Conservation (phyloP, 2,113 vertebrate genomes). For the Poeciliopsis prolifica region DNA sequence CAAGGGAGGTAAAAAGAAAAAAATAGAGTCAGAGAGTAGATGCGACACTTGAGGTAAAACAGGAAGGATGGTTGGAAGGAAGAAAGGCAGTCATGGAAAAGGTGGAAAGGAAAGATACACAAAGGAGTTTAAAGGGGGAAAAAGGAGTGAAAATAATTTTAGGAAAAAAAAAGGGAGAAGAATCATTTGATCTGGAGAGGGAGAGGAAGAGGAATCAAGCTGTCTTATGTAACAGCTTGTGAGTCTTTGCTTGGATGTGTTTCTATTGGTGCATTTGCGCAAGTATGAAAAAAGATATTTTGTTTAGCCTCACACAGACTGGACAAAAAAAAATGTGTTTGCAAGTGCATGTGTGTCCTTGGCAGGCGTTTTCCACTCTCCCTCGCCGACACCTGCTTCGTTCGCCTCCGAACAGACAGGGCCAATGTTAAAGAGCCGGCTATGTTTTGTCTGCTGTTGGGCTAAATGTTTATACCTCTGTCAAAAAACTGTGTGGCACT, state of each 20-base stretch:
- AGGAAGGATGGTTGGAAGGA: conserved; percentile 17
- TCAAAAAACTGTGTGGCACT: conserved; percentile 27
- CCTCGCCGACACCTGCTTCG: conserved; percentile 39
- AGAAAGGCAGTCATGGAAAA: conserved; percentile 5
- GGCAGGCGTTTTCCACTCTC: conserved; percentile 38
- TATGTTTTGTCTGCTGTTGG: conserved; percentile 37
- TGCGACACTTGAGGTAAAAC: conserved; percentile 45
- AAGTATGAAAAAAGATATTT: neutral
- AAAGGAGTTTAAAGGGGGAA: conserved; percentile 28
- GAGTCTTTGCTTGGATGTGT: neutral
- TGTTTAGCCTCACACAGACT: neutral
- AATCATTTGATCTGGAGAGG: neutral
- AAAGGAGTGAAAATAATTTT: conserved; percentile 26
- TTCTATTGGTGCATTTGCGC: neutral
- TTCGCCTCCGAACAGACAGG: conserved; percentile 39
- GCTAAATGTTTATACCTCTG: conserved; percentile 68
- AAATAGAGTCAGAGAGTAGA: conserved; percentile 28
- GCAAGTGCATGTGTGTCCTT: conserved; percentile 16
- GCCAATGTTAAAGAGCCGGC: conserved; percentile 49
- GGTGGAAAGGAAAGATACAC: conserved; percentile 1
- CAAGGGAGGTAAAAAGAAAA: conserved; percentile 25
- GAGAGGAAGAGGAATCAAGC: conserved; percentile 1
- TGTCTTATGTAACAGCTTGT: conserved; percentile 39
- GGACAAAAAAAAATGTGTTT: neutral
- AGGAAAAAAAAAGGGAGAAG: conserved; percentile 1